Evolutionary conservation across 2,888 invertebrate genomes (phyloP).

Genomic region (Drosophila austrosaltans): DNA sequence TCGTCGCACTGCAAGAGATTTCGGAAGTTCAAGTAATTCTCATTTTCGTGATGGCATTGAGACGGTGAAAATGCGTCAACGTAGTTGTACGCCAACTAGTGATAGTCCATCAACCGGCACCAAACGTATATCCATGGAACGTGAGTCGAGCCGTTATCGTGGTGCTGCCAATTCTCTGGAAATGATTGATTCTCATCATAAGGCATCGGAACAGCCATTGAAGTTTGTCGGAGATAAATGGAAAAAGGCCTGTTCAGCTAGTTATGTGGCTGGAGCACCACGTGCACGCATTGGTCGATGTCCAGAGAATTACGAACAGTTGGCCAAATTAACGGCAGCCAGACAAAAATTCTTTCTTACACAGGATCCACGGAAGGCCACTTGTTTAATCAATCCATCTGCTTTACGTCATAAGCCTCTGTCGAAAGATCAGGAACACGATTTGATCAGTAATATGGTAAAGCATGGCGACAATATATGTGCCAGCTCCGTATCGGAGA

Average conservation of each 20-base stretch:
- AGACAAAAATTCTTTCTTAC: conserved; percentile 80
- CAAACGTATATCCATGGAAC: neutral
- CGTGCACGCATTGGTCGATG: conserved; percentile 72
- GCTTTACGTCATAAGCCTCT: conserved; percentile 64
- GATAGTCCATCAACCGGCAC: neutral
- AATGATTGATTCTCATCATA: conserved; percentile 63
- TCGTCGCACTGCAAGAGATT: conserved; percentile 54
- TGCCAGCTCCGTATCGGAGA: conserved; percentile 67
- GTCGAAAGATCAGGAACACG: conserved; percentile 56
- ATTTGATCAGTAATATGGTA: conserved; percentile 71
- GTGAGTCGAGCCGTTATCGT: neutral
- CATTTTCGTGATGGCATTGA: conserved; percentile 61
- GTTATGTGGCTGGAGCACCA: conserved; percentile 71
- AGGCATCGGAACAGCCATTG: conserved; percentile 49
- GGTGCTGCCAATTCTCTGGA: conserved; percentile 55
- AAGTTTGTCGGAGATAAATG: conserved; percentile 64
- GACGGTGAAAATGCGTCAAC: conserved; percentile 56
- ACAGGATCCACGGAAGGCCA: conserved; percentile 78
- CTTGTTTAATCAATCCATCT: conserved; percentile 80
- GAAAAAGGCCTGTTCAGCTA: conserved; percentile 70
- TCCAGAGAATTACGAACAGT: conserved; percentile 60
- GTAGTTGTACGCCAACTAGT: conserved; percentile 41
- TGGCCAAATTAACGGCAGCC: conserved; percentile 63
- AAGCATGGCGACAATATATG: conserved; percentile 80
- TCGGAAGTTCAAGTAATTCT: conserved; percentile 69